Evolutionary conservation across 2,113 vertebrate species (phyloP).

Genomic region (Circaetus cinerascens): DNA sequence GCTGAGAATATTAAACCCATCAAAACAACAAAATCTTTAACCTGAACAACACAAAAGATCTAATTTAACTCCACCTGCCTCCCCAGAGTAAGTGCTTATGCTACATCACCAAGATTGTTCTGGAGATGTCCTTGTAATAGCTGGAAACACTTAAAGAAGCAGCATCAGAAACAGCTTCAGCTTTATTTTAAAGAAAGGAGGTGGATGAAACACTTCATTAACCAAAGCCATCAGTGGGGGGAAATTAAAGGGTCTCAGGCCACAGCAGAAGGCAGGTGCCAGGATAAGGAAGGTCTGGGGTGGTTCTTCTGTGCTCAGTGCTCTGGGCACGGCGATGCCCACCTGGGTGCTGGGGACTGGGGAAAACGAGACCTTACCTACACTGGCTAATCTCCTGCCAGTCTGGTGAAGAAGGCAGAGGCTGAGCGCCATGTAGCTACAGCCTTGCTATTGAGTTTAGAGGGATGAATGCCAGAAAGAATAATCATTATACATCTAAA

Average conservation of each 20-base stretch:
- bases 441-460: neutral
- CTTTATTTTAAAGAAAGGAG: neutral
- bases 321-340: accelerated
- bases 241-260: neutral
- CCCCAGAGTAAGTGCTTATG: neutral
- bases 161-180: neutral
- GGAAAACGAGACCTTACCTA: neutral
- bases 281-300: neutral
- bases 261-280: neutral
- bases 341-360: accelerated
- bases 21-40: neutral
- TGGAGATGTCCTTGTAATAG: neutral
- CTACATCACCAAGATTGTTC: neutral
- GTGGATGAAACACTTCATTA: neutral
- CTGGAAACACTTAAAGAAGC: neutral
- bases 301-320: neutral
- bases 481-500: neutral
- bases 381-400: neutral
- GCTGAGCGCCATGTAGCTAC: neutral
- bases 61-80: neutral
- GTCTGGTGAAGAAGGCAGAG: neutral
- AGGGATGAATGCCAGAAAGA: neutral
- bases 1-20: neutral
- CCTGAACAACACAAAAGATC: neutral
- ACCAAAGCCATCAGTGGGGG: neutral